Conservation (phyloP, 2,888 invertebrate genomes). For the Drosophila flavopinicola region DNA sequence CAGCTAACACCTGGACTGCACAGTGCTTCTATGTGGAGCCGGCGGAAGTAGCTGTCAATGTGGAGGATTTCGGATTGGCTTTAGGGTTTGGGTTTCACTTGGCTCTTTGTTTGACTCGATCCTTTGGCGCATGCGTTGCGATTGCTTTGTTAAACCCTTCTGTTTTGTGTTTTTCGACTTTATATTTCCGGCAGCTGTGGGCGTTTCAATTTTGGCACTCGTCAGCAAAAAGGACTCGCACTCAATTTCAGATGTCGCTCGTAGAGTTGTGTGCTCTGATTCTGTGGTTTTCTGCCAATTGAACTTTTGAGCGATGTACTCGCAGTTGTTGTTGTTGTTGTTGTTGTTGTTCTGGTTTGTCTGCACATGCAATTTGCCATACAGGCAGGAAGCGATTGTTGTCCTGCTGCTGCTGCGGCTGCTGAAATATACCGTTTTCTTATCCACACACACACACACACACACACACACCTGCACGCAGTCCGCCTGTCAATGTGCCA, state of each 20-base stretch:
- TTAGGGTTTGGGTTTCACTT: slow-evolving; percentile 7
- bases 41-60: slow-evolving; percentile 69
- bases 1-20: slow-evolving; percentile 28
- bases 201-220: slow-evolving; percentile 72
- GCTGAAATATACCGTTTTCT: slow-evolving; percentile 80
- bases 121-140: slow-evolving; percentile 58
- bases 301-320: slow-evolving; percentile 56
- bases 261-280: slow-evolving; percentile 34
- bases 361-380: slow-evolving; percentile 73
- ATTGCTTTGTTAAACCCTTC: slow-evolving; percentile 44
- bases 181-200: slow-evolving; percentile 79
- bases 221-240: slow-evolving; percentile 29
- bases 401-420: slow-evolving; percentile 43
- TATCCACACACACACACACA: slow-evolving; percentile 42
- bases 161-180: slow-evolving; percentile 11
- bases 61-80: slow-evolving; percentile 14
- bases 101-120: slow-evolving; percentile 29
- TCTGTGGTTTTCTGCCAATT: slow-evolving; percentile 49
- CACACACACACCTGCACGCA: not conserved
- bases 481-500: slow-evolving; percentile 20
- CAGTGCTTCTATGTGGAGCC: not conserved
- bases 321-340: slow-evolving; percentile 42
- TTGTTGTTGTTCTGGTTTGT: too few species aligned
- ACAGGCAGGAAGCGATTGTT: slow-evolving; percentile 42
- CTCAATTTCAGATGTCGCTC: slow-evolving; percentile 4